phyloP scores from a whole-genome alignment of 2,113 vertebrate genomes.

The Notechis scutatus region DNA sequence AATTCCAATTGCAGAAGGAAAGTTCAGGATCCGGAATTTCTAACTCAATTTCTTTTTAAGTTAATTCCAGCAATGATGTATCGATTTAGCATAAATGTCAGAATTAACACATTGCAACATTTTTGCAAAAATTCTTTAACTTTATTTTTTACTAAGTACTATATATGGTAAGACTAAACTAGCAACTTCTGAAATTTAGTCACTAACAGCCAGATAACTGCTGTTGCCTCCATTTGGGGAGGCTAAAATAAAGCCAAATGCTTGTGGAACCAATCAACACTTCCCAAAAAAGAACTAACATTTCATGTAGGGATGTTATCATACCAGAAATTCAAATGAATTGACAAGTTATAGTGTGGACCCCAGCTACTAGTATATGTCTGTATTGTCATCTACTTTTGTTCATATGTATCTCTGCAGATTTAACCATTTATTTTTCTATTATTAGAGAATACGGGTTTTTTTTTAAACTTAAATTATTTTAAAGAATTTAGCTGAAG shows the following conservation, averaged over 20 bases:
- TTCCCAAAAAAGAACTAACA: neutral
- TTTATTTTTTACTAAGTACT: neutral
- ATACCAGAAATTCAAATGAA: neutral
- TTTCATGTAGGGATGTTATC: neutral
- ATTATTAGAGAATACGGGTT: too few relatives aligned
- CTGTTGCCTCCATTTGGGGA: neutral
- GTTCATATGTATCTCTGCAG: neutral
- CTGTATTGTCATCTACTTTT: neutral
- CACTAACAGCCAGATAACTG: neutral
- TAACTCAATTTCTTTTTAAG: neutral
- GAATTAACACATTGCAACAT: neutral
- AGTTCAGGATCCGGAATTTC: neutral
- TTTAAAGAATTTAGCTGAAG: neutral
- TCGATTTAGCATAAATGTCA: neutral
- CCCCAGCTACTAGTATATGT: neutral
- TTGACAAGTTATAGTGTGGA: neutral
- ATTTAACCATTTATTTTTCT: neutral
- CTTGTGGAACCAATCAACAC: neutral
- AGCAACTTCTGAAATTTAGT: neutral
- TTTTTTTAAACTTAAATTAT: neutral
- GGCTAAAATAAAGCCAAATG: neutral
- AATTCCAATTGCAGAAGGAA: neutral
- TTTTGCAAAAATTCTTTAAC: neutral
- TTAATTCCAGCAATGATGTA: neutral
- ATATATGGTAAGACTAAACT: neutral